Evolutionary conservation across 2,888 invertebrate genomes (phyloP), one percentile per base, ranked within the genome.

Genomic region (Lepas anatifera): DNA sequence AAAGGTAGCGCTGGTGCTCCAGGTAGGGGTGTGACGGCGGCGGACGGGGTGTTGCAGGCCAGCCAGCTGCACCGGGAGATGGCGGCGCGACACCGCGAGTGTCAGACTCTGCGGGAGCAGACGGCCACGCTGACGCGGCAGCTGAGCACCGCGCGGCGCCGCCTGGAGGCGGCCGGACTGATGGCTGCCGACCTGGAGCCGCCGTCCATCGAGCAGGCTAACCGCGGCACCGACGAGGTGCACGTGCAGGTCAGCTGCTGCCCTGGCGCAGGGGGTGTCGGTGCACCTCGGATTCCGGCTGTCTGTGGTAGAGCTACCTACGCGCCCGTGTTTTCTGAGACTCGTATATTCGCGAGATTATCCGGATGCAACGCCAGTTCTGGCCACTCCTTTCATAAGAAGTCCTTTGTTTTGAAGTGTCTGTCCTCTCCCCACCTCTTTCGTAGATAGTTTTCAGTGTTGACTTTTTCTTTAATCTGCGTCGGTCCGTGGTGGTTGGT

Each of bases 201-300:
- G 1, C 16, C 58, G 18, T 58, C 58, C 18, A 27, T 58, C 29
- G 58, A 58, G 18, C 58, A 58, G 58, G 58, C 58, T 32, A 58
- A 58, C 32, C 29, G 58, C 4, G 58, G 58, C 58, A 16, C 32
- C 1, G 58, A 58, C 32, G 58, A 58, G 58, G 8, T 58, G 29
- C 29, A 58, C 58, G 58, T 58, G 13, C 58, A 58, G 58, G 58
- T 58, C 18, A 16, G 58, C n/a, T n/a, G n/a, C n/a, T n/a, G n/a
- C n/a, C n/a, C n/a, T n/a, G n/a, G n/a, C n/a, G n/a, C n/a, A n/a
- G n/a, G n/a, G n/a, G n/a, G n/a, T n/a, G n/a, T n/a, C 27, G 48
- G n/a, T n/a, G 48, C 48, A 4, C n/a, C n/a, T 3, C n/a, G n/a
- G 48, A 46, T 22, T 46, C 11, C 46, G 22, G 8, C 46, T 46